Evolutionary conservation across 2,888 invertebrate genomes (phyloP), one percentile per base, ranked within the genome.

Genomic region (Dioctria rufipes): DNA sequence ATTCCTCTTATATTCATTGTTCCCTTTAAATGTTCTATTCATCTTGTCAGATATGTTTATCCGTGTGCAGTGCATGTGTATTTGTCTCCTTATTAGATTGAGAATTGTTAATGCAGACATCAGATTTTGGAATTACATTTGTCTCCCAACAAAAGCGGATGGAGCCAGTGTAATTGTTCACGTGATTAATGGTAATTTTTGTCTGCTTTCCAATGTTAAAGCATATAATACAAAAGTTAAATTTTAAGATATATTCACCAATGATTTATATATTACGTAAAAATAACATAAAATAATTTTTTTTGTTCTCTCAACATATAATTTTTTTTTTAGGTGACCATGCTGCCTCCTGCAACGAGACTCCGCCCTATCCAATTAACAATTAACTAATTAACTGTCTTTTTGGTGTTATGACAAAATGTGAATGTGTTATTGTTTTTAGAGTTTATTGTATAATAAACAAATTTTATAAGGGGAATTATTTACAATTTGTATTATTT

Each of bases 71-170:
- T 25, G 25, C 2, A 25, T 25, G 5, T 37, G 5, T 58, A 11
- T 25, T 43, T 13, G 25, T 58, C 54, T 11, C 25, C n/a, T 25
- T 75, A 82, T 43, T 82, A 90, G 93, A 86, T 90, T 95, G 86
- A 93, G 92, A 84, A 95, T 95, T 85, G 92, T 93, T 84, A 93
- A 93, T 88, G 93, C 94, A 75, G 92, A 92, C 93, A 73, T 91
- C 92, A 67, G 96, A 96, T 90, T 95, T 95, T 80, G 96, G 96
- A 81, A 96, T 90, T 96, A 96, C 89, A 95, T 95, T 87, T 96
- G 96, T 88, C 94, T 94, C 82, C 96, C 96, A 9, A 96, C 96
- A 54, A 94, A 95, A 89, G 95, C 96, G 77, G 94, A 94, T 85
- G 92, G 94, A 58, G 94, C 95, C 83, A 95, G 94, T 85, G 95